Percentiles rank a stretch among this genome's conserved stretches.
Evolutionary conservation across 2,797 vertebrate species (phyloP).

Genomic region (Lithobates sylvaticus): DNA sequence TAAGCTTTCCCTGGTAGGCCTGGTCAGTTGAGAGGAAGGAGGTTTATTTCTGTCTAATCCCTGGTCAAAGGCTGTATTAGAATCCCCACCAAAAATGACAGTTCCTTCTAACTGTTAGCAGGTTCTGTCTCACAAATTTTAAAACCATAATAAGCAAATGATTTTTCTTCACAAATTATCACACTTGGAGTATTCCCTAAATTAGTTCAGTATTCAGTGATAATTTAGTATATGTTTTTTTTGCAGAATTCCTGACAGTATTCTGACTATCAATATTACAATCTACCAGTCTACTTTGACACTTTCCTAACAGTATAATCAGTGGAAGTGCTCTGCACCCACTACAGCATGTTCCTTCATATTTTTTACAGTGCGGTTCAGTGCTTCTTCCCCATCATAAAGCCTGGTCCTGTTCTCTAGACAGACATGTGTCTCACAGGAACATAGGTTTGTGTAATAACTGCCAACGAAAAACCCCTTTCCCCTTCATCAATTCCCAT

Average conservation of each 20-base stretch:
- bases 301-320: not conserved
- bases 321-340: not conserved
- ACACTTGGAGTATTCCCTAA: not conserved
- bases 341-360: slow-evolving; percentile 1
- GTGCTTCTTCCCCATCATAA: not conserved
- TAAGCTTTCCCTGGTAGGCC: no score
- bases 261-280: not conserved
- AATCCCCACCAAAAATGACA: no score
- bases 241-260: not conserved
- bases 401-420: not conserved
- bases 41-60: no score
- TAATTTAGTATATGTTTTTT: not conserved
- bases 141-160: not conserved
- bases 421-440: not conserved
- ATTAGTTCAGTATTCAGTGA: not conserved
- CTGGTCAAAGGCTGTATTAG: no score
- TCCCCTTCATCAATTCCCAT: not conserved
- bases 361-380: not conserved
- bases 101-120: no score
- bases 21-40: no score
- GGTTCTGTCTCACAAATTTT: no score
- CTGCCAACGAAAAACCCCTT: slow-evolving; percentile 3
- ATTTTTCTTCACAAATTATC: not conserved
- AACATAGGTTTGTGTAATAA: slow-evolving; percentile 16
- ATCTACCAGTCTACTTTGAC: not conserved